phyloP scores from a whole-genome alignment of 2,888 invertebrate species.

The Tetheella fluctuosa region DNA sequence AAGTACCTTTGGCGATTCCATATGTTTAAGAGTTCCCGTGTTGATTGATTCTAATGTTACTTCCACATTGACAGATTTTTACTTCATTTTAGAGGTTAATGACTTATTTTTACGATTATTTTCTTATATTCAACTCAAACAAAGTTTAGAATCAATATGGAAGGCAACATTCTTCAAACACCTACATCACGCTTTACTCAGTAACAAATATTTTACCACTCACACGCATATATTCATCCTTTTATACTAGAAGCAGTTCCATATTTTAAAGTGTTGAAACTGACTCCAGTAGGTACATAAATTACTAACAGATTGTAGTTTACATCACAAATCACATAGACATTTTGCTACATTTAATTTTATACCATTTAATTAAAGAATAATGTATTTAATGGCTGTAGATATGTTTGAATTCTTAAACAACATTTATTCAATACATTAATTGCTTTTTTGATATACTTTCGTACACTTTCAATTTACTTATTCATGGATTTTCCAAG shows the following conservation, averaged over 20 bases:
- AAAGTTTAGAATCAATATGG: neutral
- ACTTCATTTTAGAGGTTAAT: too few species aligned
- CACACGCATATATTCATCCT: neutral
- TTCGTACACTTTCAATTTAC: slow-evolving; percentile 1
- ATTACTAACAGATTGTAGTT: neutral
- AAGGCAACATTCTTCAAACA: neutral
- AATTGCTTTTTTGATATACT: slow-evolving; percentile 3
- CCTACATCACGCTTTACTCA: neutral
- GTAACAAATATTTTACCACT: neutral
- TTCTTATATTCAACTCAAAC: too few species aligned
- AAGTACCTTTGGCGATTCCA: neutral
- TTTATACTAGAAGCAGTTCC: neutral
- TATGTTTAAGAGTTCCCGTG: neutral
- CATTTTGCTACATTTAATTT: slow-evolving; percentile 8
- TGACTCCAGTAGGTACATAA: neutral
- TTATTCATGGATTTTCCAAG: neutral
- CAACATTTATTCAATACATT: neutral
- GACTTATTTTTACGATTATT: too few species aligned
- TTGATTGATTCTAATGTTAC: neutral
- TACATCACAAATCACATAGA: slow-evolving; percentile 3
- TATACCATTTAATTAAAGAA: neutral
- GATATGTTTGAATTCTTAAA: neutral
- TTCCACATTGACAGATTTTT: neutral
- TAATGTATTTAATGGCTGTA: slow-evolving; percentile 9
- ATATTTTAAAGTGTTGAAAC: neutral